phyloP scores from a whole-genome alignment of 2,797 vertebrate species.

The Premnoplex brunnescens region DNA sequence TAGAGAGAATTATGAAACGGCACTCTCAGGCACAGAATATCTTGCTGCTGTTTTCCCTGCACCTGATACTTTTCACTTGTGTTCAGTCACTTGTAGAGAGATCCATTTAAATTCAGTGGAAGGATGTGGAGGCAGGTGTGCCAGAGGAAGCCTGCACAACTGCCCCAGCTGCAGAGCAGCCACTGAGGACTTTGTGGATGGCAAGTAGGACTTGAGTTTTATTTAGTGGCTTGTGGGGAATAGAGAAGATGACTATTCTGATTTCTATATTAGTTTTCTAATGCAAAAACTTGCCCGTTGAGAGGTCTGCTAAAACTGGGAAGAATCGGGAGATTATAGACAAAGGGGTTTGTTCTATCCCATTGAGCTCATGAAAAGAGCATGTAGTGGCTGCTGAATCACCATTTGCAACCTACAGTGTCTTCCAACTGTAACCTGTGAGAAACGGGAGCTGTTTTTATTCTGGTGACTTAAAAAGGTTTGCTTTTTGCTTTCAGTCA shows the following conservation, averaged over 20 bases:
- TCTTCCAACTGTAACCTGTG: background rate
- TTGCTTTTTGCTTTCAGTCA: background rate
- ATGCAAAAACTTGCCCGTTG: background rate
- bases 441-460: rapidly evolving
- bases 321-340: background rate
- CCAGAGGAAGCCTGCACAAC: background rate
- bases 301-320: background rate
- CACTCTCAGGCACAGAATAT: background rate
- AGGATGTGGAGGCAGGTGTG: background rate
- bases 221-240: background rate
- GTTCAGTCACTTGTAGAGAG: background rate
- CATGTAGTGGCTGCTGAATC: background rate
- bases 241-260: background rate
- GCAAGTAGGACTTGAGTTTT: background rate
- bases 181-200: rapidly evolving
- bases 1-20: background rate
- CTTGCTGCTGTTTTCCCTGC: background rate
- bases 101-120: background rate
- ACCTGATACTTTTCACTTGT: background rate
- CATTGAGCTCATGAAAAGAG: background rate
- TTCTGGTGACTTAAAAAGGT: background rate
- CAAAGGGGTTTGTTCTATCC: background rate
- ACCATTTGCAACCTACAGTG: background rate
- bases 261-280: background rate
- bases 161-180: background rate